Evolutionary conservation across 1,140 invertebrate genomes (phyloP).

Genomic region (Colletes latitarsis): DNA sequence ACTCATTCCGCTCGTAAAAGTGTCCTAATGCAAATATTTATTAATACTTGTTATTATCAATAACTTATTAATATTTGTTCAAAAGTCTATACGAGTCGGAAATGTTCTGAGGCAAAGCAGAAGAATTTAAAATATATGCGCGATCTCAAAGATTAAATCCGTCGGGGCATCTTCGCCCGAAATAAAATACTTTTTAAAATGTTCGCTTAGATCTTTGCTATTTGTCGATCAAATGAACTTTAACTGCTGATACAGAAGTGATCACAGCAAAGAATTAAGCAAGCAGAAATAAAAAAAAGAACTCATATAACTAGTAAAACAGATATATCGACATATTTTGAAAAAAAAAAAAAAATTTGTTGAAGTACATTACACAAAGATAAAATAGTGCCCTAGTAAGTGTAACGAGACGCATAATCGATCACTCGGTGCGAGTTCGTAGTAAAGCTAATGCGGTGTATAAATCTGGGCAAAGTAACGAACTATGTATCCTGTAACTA

Average conservation of each 20-base stretch:
- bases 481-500: slow-evolving; percentile 45
- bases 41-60: slow-evolving; percentile 18
- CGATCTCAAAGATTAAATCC: slow-evolving; percentile 30
- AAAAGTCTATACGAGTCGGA: slow-evolving; percentile 6
- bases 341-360: not conserved
- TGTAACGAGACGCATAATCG: slow-evolving; percentile 10
- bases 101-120: not conserved
- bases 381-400: slow-evolving; percentile 8
- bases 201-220: slow-evolving; percentile 9
- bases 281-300: not conserved
- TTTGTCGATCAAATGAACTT: not conserved
- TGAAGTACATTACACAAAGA: not conserved
- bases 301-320: not conserved
- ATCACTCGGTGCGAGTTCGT: slow-evolving; percentile 10
- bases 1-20: not conserved
- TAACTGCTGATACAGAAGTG: not conserved
- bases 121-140: slow-evolving; percentile 1
- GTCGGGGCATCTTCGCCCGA: not conserved
- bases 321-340: not conserved
- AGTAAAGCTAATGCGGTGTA: slow-evolving; percentile 47
- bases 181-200: slow-evolving; percentile 24
- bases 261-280: slow-evolving; percentile 28
- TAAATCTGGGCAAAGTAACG: slow-evolving; percentile 48
- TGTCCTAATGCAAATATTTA: slow-evolving; percentile 1
- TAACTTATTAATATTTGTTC: slow-evolving; percentile 15